These are phyloP conservation scores for Ceratosolen solmsi DNA, from an alignment of 1,140 invertebrate genomes.

Conservation along the genomic window DNA sequence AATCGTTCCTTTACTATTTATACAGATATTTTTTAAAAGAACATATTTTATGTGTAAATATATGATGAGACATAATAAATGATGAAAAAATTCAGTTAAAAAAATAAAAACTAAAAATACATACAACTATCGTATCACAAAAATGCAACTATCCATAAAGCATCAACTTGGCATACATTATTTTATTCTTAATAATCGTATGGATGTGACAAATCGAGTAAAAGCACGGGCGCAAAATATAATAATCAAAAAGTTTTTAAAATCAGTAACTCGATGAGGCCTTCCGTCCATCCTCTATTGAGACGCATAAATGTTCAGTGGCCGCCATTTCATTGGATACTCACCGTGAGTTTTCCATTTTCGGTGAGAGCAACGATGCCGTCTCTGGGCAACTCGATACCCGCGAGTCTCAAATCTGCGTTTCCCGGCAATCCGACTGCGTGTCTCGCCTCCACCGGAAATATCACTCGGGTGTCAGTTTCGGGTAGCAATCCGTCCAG, in stretches of 20 bases:
- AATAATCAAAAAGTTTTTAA: background rate
- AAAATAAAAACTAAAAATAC: too few relatives aligned
- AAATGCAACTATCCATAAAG: too few relatives aligned
- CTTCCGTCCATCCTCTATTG: background rate
- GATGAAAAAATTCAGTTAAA: too few relatives aligned
- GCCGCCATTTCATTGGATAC: background rate
- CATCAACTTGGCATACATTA: too few relatives aligned
- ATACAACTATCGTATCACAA: too few relatives aligned
- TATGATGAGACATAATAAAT: too few relatives aligned
- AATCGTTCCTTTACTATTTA: too few relatives aligned
- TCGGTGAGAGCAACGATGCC: conserved; percentile 61
- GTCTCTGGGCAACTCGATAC: conserved; percentile 63
- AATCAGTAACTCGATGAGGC: background rate
- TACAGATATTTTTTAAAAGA: too few relatives aligned
- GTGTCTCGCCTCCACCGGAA: conserved; percentile 64
- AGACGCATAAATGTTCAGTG: background rate
- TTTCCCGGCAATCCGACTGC: conserved; percentile 59
- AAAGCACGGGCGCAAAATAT: background rate
- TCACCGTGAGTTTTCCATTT: conserved; percentile 62
- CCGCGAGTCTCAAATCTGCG: conserved; percentile 54
- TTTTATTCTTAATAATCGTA: too few relatives aligned
- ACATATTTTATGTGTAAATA: too few relatives aligned
- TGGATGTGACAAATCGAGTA: background rate
- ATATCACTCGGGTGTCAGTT: conserved; percentile 59
- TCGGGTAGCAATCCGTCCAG: conserved; percentile 56